A percentile compares a stretch with the other conserved stretches of the same genome.
phyloP scores from a whole-genome alignment of 2,113 vertebrate species.

The Pantherophis guttatus region DNA sequence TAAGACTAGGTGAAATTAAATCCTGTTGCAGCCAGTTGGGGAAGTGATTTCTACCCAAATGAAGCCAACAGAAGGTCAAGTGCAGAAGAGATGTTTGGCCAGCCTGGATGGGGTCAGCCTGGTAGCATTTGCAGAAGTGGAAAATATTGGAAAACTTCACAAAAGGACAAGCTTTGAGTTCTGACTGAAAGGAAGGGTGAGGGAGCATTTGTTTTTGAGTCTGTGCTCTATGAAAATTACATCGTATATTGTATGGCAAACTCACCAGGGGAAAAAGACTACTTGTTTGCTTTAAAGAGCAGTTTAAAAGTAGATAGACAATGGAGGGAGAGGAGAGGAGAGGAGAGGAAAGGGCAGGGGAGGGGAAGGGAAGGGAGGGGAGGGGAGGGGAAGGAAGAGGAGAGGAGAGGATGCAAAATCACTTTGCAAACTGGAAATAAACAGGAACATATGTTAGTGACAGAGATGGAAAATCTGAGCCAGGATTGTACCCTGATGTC shows the following conservation, averaged over 20 bases:
- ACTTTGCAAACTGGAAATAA: background rate
- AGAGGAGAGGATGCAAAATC: background rate
- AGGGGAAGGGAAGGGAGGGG: too few relatives aligned
- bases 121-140: conserved; percentile 3
- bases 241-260: background rate
- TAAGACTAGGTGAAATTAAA: background rate
- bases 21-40: background rate
- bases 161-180: background rate
- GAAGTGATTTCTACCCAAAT: conserved; percentile 12
- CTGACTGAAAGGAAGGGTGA: background rate
- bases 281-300: background rate
- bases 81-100: conserved; percentile 1
- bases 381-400: too few relatives aligned
- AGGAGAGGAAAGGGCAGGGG: too few relatives aligned
- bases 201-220: background rate
- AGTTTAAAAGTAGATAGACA: background rate
- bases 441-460: background rate
- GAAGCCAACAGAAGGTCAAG: conserved; percentile 17
- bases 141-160: background rate
- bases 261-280: background rate
- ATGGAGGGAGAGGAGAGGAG: background rate
- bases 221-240: background rate
- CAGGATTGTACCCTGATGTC: background rate
- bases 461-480: background rate
- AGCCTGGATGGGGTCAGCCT: background rate